phyloP scores from a whole-genome alignment of 2,888 invertebrate genomes.

The Fragum fragum region DNA sequence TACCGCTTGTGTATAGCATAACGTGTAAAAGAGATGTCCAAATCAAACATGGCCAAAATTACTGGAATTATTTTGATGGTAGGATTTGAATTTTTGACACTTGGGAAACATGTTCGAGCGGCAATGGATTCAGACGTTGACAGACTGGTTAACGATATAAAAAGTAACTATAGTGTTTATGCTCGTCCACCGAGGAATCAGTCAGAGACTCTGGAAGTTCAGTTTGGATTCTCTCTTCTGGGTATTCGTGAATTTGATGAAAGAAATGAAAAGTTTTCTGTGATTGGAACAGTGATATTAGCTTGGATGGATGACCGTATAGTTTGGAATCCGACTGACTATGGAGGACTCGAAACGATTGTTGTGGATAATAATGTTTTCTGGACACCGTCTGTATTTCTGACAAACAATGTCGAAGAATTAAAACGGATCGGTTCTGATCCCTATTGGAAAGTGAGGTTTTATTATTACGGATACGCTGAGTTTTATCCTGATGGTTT shows the following conservation, averaged over 20 bases:
- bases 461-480: background rate
- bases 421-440: background rate
- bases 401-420: background rate
- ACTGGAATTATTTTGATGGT: no score
- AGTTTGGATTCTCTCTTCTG: background rate
- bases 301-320: background rate
- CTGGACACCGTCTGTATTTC: constrained; percentile 5
- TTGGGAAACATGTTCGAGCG: background rate
- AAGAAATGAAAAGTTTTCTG: constrained; percentile 12
- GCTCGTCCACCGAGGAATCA: constrained; percentile 12
- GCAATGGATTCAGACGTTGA: constrained; percentile 14
- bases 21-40: no score
- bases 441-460: constrained; percentile 9
- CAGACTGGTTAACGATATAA: constrained; percentile 14
- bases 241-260: constrained; percentile 12
- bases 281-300: background rate
- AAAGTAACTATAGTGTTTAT: constrained; percentile 4
- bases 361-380: constrained; percentile 15
- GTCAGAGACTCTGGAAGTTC: background rate
- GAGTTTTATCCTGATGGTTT: constrained; percentile 13
- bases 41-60: no score
- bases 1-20: no score
- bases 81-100: background rate
- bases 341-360: constrained; percentile 1
- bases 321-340: background rate